Evolutionary conservation across 2,113 vertebrate species (phyloP).

Genomic region (Gnathonemus longibarbis): DNA sequence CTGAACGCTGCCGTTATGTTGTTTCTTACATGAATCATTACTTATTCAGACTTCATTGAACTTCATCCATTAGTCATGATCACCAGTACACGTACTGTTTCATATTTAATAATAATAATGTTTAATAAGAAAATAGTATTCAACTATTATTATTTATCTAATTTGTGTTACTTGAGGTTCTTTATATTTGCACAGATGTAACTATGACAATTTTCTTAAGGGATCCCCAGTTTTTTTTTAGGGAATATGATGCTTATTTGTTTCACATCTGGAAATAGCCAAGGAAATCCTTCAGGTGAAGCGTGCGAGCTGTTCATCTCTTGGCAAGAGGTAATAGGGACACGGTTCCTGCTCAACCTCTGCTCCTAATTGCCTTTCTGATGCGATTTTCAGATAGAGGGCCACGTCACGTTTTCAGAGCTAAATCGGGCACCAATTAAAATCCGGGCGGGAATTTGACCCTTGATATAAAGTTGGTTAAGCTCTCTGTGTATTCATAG

Average conservation of each 20-base stretch:
- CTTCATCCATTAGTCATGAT: not conserved
- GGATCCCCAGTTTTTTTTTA: not conserved
- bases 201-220: not conserved
- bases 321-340: not conserved
- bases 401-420: not conserved
- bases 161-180: not conserved
- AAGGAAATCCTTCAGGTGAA: not conserved
- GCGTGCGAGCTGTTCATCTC: not conserved
- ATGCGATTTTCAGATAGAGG: not conserved
- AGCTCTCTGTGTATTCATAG: not conserved
- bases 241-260: not conserved
- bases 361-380: not conserved
- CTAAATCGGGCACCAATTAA: not conserved
- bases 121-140: not conserved
- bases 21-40: not conserved
- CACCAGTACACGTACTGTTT: not conserved
- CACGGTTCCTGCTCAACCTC: not conserved
- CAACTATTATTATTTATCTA: not conserved
- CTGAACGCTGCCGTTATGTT: not conserved
- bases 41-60: not conserved
- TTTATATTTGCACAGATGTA: not conserved
- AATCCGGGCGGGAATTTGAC: not conserved
- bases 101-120: not conserved
- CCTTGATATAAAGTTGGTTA: not conserved
- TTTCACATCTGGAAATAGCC: not conserved